Evolutionary conservation across 1,140 invertebrate genomes (phyloP).

Genomic region (Eriosoma lanigerum): DNA sequence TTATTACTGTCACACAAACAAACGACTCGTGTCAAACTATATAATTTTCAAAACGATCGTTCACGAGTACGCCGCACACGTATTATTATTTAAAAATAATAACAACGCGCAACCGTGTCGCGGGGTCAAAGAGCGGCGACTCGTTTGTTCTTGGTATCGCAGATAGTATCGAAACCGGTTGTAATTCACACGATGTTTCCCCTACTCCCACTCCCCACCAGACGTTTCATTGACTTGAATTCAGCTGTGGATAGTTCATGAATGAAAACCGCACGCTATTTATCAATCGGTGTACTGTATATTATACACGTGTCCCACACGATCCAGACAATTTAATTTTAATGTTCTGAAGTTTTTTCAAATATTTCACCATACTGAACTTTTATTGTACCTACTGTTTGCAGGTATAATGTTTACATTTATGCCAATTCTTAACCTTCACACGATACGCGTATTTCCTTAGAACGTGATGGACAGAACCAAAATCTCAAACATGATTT

Average conservation of each 20-base stretch:
- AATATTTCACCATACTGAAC: no score
- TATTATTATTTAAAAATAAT: conserved; percentile 14
- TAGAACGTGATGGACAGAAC: no score
- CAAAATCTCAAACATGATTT: no score
- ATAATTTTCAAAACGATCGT: conserved; percentile 3
- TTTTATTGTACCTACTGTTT: no score
- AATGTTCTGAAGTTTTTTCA: no score
- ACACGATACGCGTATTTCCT: no score
- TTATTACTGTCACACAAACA: not conserved
- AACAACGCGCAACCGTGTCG: not conserved
- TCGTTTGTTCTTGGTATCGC: conserved; percentile 15
- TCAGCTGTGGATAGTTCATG: not conserved
- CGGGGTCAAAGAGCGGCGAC: conserved; percentile 28
- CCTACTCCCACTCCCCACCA: no score
- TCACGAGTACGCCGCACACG: not conserved
- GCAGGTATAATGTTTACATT: no score
- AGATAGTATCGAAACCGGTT: conserved; percentile 32
- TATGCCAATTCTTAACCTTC: no score
- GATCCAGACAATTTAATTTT: conserved; percentile 2
- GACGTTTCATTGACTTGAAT: not conserved
- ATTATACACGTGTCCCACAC: not conserved
- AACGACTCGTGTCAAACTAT: conserved; percentile 8
- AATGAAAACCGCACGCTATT: conserved; percentile 34
- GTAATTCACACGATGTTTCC: conserved; percentile 21
- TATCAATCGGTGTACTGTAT: conserved; percentile 1